Conservation (phyloP, 1,140 invertebrate species). For the Drosophila paulistorum region DNA sequence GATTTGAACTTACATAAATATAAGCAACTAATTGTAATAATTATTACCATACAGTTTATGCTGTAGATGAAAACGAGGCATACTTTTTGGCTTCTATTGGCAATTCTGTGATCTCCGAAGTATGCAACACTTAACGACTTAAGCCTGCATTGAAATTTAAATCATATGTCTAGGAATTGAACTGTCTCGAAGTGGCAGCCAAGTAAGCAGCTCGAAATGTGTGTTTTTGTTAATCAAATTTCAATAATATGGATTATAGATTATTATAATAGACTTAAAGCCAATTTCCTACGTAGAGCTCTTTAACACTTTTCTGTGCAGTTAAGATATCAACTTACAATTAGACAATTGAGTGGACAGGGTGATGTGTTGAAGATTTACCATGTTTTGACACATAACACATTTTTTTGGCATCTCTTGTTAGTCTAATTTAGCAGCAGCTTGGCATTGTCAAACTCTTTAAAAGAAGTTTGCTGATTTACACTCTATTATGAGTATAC, state of each 20-base stretch:
- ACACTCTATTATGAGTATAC: constrained; percentile 28
- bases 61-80: not conserved
- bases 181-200: no score
- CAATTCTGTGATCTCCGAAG: not conserved
- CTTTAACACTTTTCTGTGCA: no score
- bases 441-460: constrained; percentile 26
- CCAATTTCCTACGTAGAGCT: not conserved
- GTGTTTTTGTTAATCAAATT: no score
- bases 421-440: not conserved
- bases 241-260: no score
- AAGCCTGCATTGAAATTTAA: no score
- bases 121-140: not conserved
- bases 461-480: constrained; percentile 42
- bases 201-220: no score
- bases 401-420: not conserved
- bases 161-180: no score
- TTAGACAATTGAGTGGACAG: not conserved
- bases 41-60: no score
- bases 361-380: not conserved
- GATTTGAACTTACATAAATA: no score
- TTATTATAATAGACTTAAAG: not conserved
- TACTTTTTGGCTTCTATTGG: not conserved
- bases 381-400: not conserved
- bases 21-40: no score
- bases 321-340: not conserved